Conservation (phyloP, 2,113 vertebrate species). For the Corapipo altera region DNA sequence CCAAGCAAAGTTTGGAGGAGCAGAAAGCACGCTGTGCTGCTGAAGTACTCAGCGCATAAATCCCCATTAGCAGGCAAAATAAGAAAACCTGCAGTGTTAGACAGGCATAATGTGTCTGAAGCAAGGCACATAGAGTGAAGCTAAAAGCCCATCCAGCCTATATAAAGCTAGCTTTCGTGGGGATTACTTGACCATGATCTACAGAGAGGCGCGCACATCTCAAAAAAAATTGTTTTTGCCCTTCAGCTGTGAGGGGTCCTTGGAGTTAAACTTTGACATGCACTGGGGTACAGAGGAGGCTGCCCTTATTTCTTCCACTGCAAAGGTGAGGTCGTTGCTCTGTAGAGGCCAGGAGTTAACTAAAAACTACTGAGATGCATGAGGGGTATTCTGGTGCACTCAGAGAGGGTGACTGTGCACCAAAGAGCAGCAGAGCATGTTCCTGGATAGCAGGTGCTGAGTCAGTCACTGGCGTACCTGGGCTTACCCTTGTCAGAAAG, state of each 20-base stretch:
- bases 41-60: background rate
- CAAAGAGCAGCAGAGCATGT: background rate
- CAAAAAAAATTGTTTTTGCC: background rate
- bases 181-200: background rate
- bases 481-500: background rate
- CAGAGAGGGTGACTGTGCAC: background rate
- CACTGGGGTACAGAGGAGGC: background rate
- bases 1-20: background rate
- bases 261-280: background rate
- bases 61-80: background rate
- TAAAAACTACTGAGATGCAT: background rate
- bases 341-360: background rate
- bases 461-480: background rate
- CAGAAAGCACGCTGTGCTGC: background rate
- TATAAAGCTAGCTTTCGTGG: background rate
- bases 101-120: background rate
- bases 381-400: background rate
- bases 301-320: background rate
- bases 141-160: background rate
- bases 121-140: background rate
- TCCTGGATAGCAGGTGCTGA: rapidly evolving
- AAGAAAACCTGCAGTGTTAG: background rate
- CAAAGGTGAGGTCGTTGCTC: background rate
- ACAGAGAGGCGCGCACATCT: background rate
- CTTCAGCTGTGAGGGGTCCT: background rate